Conservation (phyloP, 2,888 invertebrate genomes). For the Synergus itoensis region DNA sequence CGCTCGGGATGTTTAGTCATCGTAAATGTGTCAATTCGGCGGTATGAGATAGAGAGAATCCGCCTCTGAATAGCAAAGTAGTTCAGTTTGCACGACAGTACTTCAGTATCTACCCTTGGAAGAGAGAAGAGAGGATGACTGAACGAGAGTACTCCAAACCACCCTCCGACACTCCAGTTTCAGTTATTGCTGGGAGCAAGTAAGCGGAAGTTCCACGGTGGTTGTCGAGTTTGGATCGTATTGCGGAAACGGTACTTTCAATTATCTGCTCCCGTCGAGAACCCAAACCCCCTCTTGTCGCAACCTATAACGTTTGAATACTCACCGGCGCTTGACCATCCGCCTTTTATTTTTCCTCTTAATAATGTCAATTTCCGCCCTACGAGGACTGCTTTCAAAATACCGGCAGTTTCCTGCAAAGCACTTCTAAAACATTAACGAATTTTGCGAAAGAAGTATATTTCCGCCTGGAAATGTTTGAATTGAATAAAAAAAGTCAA, state of each 20-base stretch:
- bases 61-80: conserved; percentile 43
- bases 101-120: conserved; percentile 40
- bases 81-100: conserved; percentile 44
- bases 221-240: conserved; percentile 43
- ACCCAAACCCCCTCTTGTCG: conserved; percentile 41
- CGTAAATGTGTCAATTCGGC: conserved; percentile 15
- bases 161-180: conserved; percentile 53
- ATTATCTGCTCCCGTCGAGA: conserved; percentile 60
- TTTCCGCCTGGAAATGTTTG: not conserved
- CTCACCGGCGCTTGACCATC: conserved; percentile 35
- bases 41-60: conserved; percentile 10
- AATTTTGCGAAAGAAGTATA: not conserved
- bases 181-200: conserved; percentile 60
- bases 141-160: conserved; percentile 37
- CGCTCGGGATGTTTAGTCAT: not conserved
- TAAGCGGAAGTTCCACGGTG: conserved; percentile 45
- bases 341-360: conserved; percentile 61
- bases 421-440: conserved; percentile 1
- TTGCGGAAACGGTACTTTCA: conserved; percentile 61
- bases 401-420: not conserved
- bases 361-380: conserved; percentile 54
- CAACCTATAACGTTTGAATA: conserved; percentile 29
- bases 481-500: not conserved
- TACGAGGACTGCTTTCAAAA: conserved; percentile 10
- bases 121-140: conserved; percentile 37